Conservation (phyloP, 1,140 invertebrate species). For the Penaeus indicus region DNA sequence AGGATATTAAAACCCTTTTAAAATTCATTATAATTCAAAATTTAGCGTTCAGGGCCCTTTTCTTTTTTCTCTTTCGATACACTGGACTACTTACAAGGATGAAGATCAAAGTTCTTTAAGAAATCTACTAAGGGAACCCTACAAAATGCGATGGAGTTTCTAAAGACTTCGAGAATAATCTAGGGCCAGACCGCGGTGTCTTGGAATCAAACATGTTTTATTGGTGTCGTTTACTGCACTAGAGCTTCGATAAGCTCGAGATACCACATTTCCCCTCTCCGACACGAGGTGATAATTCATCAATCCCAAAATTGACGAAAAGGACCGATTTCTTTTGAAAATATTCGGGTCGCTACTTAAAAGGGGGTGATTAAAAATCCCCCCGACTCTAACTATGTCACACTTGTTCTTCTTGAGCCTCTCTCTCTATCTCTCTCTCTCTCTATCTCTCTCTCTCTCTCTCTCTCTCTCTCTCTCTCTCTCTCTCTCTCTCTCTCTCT, state of each 20-base stretch:
- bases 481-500: neutral
- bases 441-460: conserved; percentile 9
- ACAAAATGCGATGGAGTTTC: neutral
- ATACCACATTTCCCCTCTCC: conserved; percentile 32
- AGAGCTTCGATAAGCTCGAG: conserved; percentile 33
- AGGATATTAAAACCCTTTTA: conserved; percentile 64
- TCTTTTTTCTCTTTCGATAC: neutral
- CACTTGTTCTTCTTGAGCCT: neutral
- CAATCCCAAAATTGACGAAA: conserved; percentile 11
- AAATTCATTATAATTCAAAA: conserved; percentile 62
- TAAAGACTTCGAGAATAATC: neutral
- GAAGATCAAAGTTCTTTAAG: too few relatives aligned
- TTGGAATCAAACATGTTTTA: conserved; percentile 52
- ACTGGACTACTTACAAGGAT: too few relatives aligned
- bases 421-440: conserved; percentile 7
- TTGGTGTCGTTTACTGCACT: conserved; percentile 58
- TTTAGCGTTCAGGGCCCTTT: conserved; percentile 40
- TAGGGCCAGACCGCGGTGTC: neutral
- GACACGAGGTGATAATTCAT: conserved; percentile 29
- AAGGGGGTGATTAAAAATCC: neutral
- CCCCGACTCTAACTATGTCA: neutral
- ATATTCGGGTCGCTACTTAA: neutral
- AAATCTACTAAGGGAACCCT: neutral
- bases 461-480: neutral
- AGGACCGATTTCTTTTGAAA: neutral